Conservation (phyloP, 2,113 vertebrate genomes). For the Sula dactylatra region DNA sequence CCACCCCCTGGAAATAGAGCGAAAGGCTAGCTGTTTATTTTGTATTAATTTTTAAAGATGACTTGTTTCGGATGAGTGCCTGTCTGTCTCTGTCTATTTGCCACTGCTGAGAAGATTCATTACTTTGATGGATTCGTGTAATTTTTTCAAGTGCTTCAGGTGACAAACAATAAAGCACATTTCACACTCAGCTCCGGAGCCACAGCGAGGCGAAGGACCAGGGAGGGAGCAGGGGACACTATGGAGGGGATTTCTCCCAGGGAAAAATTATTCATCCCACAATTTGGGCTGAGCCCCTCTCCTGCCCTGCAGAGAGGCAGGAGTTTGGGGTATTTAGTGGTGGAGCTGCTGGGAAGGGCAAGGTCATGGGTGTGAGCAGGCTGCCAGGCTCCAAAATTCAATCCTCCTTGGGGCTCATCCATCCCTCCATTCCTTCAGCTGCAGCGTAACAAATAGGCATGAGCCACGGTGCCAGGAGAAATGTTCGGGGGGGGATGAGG, state of each 20-base stretch:
- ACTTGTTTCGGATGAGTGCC: constrained; percentile 17
- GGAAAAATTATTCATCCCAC: not conserved
- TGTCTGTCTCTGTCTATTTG: constrained; percentile 67
- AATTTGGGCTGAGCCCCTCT: not conserved
- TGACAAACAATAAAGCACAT: constrained; percentile 62
- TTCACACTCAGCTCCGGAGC: not conserved
- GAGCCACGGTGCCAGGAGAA: not conserved
- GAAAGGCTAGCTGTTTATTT: constrained; percentile 20
- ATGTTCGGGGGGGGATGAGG: not conserved
- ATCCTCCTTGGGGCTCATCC: not conserved
- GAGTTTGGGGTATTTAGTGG: not conserved
- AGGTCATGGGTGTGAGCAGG: not conserved
- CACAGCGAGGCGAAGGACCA: not conserved
- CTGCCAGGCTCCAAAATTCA: not conserved
- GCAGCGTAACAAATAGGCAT: not conserved
- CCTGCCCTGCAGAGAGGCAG: fast-evolving
- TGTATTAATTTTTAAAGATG: constrained; percentile 57
- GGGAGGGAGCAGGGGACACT: not conserved
- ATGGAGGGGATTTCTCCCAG: not conserved
- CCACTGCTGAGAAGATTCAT: constrained; percentile 64
- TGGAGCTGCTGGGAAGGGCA: not conserved
- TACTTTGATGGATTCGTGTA: constrained; percentile 73
- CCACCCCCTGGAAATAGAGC: not conserved
- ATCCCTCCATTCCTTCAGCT: not conserved
- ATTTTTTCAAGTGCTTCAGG: constrained; percentile 69